phyloP scores from a whole-genome alignment of 2,113 vertebrate species.

The Jaculus jaculus region DNA sequence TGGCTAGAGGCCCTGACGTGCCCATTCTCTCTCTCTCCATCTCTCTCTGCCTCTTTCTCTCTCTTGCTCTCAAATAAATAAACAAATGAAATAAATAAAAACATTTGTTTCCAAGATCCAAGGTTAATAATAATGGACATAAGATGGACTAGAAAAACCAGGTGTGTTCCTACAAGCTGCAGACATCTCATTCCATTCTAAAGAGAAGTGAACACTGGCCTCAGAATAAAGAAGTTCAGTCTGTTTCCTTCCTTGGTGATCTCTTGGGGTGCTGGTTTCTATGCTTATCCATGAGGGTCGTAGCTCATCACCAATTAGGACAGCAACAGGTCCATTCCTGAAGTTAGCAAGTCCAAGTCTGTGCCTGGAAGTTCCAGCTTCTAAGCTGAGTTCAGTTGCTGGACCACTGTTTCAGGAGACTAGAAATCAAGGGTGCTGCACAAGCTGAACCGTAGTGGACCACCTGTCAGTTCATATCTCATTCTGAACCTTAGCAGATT shows the following conservation, averaged over 20 bases:
- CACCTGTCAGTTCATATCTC: not conserved
- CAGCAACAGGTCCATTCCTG: not conserved
- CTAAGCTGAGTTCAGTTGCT: not conserved
- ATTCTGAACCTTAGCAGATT: not conserved
- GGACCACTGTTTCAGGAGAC: not conserved
- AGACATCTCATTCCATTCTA: not conserved
- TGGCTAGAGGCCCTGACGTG: too few relatives aligned
- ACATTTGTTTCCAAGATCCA: constrained; percentile 2
- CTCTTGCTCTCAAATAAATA: too few relatives aligned
- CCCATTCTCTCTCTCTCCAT: too few relatives aligned
- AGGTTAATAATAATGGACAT: not conserved
- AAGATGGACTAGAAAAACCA: not conserved
- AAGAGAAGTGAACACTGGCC: not conserved
- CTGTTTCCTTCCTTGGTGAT: not conserved
- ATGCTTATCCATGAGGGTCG: not conserved
- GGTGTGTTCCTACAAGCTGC: accelerated
- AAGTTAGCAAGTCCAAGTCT: not conserved
- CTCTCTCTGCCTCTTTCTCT: too few relatives aligned
- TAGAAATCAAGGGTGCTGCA: not conserved
- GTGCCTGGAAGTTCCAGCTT: not conserved
- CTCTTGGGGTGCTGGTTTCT: not conserved
- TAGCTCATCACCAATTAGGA: not conserved
- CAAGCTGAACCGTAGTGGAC: not conserved
- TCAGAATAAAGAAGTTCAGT: not conserved
- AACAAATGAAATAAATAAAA: too few relatives aligned